Conservation (phyloP, 1,140 invertebrate species). For the Brachionus angularis region DNA sequence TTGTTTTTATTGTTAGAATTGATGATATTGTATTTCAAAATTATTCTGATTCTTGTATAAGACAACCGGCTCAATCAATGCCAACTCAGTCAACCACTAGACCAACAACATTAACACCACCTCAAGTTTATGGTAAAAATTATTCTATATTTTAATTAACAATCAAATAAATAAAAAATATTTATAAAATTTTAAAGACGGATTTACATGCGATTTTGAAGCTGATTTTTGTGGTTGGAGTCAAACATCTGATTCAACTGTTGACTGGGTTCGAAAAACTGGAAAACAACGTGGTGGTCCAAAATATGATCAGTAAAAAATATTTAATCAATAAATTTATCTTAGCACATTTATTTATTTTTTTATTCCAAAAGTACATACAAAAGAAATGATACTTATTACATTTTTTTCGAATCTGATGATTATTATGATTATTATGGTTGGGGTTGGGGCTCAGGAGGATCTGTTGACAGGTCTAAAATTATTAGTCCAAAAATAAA, state of each 20-base stretch:
- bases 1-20: neutral
- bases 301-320: constrained; percentile 18
- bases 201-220: constrained; percentile 51
- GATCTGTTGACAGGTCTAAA: constrained; percentile 8
- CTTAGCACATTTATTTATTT: neutral
- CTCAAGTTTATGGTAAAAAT: constrained; percentile 9
- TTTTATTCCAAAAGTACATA: constrained; percentile 10
- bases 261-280: constrained; percentile 9
- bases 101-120: constrained; percentile 8
- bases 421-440: constrained; percentile 24
- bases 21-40: neutral
- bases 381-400: constrained; percentile 15
- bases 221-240: constrained; percentile 51
- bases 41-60: constrained; percentile 1
- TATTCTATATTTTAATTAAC: neutral
- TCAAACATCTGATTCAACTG: neutral
- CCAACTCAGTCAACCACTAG: neutral
- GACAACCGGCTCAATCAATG: neutral
- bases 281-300: constrained; percentile 14
- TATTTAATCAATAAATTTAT: neutral
- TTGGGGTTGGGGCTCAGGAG: constrained; percentile 12
- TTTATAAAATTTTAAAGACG: too few relatives aligned
- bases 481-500: constrained; percentile 10
- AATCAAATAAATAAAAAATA: too few relatives aligned
- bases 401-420: constrained; percentile 19